These are phyloP conservation scores for Geodia barretti DNA, from an alignment of 37 sponge, comb jelly and placozoan genomes.

Conservation along the genomic window DNA sequence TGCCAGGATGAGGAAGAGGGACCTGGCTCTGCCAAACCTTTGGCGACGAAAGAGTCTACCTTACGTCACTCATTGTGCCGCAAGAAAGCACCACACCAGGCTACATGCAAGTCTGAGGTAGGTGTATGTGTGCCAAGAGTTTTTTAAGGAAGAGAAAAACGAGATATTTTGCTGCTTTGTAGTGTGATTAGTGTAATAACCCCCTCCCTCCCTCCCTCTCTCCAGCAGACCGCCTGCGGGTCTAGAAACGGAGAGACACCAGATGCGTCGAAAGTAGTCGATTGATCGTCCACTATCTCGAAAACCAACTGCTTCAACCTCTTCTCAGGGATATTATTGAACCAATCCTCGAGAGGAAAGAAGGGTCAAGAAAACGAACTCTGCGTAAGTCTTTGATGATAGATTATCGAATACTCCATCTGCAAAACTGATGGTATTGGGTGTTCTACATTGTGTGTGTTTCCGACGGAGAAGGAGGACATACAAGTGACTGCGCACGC, in stretches of 20 bases:
- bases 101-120: slow-evolving; percentile 93
- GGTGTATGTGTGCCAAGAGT: not conserved
- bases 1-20: slow-evolving; percentile 91
- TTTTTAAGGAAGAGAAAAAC: not conserved
- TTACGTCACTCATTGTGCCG: slow-evolving; percentile 91
- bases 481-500: too few species aligned
- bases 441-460: too few species aligned
- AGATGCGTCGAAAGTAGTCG: too few species aligned
- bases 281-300: slow-evolving; percentile 94
- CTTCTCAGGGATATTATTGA: slow-evolving; percentile 96
- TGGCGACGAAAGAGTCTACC: slow-evolving; percentile 97
- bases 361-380: slow-evolving; percentile 75
- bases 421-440: too few species aligned
- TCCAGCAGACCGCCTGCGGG: not conserved
- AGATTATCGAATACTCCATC: not conserved
- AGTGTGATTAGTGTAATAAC: not conserved
- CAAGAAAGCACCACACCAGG: slow-evolving; percentile 88
- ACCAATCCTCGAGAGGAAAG: slow-evolving; percentile 96
- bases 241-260: slow-evolving; percentile 87
- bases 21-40: slow-evolving; percentile 95
- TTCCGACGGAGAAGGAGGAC: too few species aligned
- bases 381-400: slow-evolving; percentile 59
- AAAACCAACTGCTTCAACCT: slow-evolving; percentile 95
- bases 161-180: too few species aligned
- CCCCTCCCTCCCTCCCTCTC: slow-evolving; percentile 5